Base-by-base conservation (phyloP, 2,113 vertebrate species). In the Agelaius tricolor region DNA sequence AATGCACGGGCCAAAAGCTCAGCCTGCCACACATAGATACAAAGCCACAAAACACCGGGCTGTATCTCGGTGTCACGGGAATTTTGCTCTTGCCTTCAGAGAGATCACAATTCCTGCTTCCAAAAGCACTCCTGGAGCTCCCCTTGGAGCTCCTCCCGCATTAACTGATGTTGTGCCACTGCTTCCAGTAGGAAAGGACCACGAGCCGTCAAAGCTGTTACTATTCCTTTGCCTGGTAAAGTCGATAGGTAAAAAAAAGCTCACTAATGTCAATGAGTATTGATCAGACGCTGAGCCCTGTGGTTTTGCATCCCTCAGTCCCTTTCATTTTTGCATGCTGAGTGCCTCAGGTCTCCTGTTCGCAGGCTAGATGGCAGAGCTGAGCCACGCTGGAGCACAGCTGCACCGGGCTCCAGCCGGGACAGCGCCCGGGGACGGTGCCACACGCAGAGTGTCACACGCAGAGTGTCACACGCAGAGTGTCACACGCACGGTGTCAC, bases 1-100 rank as follows among this genome's bases (percentile, higher is more conserved):
- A 97, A 98, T 80, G 94, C 59, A 44, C 44, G 24, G 88, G 71
- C 51, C 80, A 33, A 51, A 89, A 90, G 84, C 88, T 78, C 83
- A 94, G 84, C 91, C 85, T 86, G 91, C 81, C 52, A 31, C 65
- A 27, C 85, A n/a, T 6, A 49, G 88, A 46, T 35, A 65, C 2
- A 5, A 23, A 8, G n/a, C 91, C 69, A 69, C 58, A 22, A 30
- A 85, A 67, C 74, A 22, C 54, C 49, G 44, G 89, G 61, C 62
- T 77, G 43, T 44, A 30, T 35, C 9, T 54, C 1, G 0, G 47
- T 55, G 31, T 20, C 65, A 20, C 1, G 61, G 51, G 76, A 88
- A 51, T 75, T 84, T 72, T 68, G 82, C 84, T 91, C 47, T 66
- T 61, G 78, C 49, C 54, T 81, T 87, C 49, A 41, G 67, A 66